Evolutionary conservation across 2,113 vertebrate species (phyloP).

Genomic region (Puntigrus tetrazona): DNA sequence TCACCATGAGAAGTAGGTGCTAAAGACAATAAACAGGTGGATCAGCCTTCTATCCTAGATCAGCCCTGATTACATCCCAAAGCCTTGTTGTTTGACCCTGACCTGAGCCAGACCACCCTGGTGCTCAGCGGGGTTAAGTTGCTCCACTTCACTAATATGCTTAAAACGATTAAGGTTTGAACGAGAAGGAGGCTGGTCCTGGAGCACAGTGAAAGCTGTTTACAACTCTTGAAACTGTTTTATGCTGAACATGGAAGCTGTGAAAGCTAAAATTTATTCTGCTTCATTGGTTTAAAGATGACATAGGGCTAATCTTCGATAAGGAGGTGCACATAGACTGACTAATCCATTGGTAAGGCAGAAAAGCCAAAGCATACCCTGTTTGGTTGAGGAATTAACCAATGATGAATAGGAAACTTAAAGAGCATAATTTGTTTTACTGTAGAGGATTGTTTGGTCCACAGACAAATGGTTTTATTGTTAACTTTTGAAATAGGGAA

Average conservation of each 20-base stretch:
- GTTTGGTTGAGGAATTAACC: neutral
- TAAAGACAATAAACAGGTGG: slow-evolving; percentile 66
- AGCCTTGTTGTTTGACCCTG: slow-evolving; percentile 57
- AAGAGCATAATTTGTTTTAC: no score
- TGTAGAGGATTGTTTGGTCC: no score
- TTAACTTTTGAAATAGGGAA: no score
- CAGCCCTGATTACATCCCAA: slow-evolving; percentile 68
- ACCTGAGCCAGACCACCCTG: neutral
- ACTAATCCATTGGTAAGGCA: slow-evolving; percentile 53
- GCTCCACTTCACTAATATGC: slow-evolving; percentile 14
- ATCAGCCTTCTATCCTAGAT: slow-evolving; percentile 64
- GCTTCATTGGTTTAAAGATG: slow-evolving; percentile 51
- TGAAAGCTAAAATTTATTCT: slow-evolving; percentile 60
- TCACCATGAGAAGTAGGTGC: slow-evolving; percentile 59
- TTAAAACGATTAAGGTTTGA: slow-evolving; percentile 40
- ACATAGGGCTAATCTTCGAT: slow-evolving; percentile 66
- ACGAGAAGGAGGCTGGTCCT: slow-evolving; percentile 49
- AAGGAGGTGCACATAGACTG: slow-evolving; percentile 61
- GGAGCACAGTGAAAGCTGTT: slow-evolving; percentile 23
- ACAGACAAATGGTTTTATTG: no score
- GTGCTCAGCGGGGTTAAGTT: slow-evolving; percentile 9
- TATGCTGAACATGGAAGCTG: slow-evolving; percentile 28
- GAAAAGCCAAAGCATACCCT: neutral
- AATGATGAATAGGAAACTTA: no score
- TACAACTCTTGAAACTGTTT: neutral